A percentile compares a stretch with the other conserved stretches of the same genome.
Evolutionary conservation across 2,797 vertebrate species (phyloP).

Genomic region (Microctenopoma steveboyesi): DNA sequence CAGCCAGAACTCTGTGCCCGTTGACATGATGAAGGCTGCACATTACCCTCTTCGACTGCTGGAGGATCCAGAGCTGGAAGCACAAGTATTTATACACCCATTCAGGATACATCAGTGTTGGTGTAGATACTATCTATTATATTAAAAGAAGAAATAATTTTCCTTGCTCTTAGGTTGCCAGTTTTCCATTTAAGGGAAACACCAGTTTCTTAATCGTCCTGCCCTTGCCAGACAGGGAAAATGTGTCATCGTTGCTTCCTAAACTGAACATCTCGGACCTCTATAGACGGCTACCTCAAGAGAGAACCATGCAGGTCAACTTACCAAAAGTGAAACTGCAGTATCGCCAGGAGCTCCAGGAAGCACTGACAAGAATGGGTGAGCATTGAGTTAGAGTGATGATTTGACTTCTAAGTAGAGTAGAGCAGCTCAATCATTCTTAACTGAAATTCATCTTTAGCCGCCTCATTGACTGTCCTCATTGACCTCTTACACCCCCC

Average conservation of each 20-base stretch:
- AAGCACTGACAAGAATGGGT: slow-evolving; percentile 88
- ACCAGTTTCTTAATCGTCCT: slow-evolving; percentile 89
- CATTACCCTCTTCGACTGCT: slow-evolving; percentile 88
- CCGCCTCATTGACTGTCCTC: too few species aligned
- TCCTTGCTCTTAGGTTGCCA: slow-evolving; percentile 85
- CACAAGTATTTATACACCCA: slow-evolving; percentile 79
- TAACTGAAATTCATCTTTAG: neutral
- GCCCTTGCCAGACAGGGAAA: slow-evolving; percentile 78
- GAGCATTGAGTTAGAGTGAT: slow-evolving; percentile 56
- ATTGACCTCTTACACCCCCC: too few species aligned
- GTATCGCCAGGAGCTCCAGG: slow-evolving; percentile 85
- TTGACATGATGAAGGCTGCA: slow-evolving; percentile 91
- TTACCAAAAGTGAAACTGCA: slow-evolving; percentile 91
- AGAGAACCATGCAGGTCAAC: slow-evolving; percentile 86
- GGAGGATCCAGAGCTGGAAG: slow-evolving; percentile 80
- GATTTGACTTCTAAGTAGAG: neutral
- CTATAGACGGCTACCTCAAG: slow-evolving; percentile 80
- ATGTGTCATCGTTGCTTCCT: slow-evolving; percentile 81
- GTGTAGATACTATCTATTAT: neutral
- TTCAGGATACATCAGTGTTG: neutral
- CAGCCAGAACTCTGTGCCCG: slow-evolving; percentile 77
- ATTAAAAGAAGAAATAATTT: neutral
- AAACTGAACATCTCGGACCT: slow-evolving; percentile 85
- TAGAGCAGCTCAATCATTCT: neutral
- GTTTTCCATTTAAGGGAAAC: slow-evolving; percentile 90